Evolutionary conservation across 92 coral and sea anemone species (phyloP).

Genomic region (Paragorgia papillata): DNA sequence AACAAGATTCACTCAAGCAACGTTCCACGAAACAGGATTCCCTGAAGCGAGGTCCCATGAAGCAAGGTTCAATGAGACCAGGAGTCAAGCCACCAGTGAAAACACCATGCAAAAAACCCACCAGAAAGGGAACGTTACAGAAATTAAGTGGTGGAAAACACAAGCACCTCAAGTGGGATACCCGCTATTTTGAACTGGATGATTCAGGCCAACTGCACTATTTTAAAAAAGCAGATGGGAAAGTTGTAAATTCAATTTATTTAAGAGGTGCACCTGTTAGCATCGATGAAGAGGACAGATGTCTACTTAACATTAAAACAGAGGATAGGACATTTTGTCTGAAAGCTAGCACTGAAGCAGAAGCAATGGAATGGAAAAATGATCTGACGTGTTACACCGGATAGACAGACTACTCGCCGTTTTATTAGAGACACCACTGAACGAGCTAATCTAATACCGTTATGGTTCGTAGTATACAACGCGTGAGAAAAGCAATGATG

Average conservation of each 20-base stretch:
- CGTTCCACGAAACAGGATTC: too few relatives aligned
- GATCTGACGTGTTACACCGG: constrained; percentile 69
- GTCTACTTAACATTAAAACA: constrained; percentile 70
- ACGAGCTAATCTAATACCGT: too few relatives aligned
- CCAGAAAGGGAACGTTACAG: constrained; percentile 75
- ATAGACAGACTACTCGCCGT: constrained; percentile 23
- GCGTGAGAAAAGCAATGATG: too few relatives aligned
- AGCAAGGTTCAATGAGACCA: too few relatives aligned
- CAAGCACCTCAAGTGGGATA: constrained; percentile 88
- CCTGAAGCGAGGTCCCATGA: too few relatives aligned
- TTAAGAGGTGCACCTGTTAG: constrained; percentile 87
- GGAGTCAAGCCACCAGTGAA: too few relatives aligned
- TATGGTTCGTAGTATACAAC: too few relatives aligned
- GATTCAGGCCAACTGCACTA: constrained; percentile 83
- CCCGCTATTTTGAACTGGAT: constrained; percentile 86
- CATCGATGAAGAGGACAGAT: constrained; percentile 64
- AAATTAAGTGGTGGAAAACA: constrained; percentile 97
- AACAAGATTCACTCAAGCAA: not conserved
- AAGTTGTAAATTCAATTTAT: constrained; percentile 84
- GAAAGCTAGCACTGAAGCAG: constrained; percentile 69
- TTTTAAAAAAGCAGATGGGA: constrained; percentile 85
- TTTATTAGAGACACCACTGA: too few relatives aligned
- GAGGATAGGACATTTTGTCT: constrained; percentile 84
- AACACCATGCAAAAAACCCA: constrained; percentile 65
- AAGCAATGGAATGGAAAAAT: constrained; percentile 79